Evolutionary conservation across 1,140 invertebrate genomes (phyloP), one percentile per base, ranked within the genome.

Genomic region (Drosophila sproati): DNA sequence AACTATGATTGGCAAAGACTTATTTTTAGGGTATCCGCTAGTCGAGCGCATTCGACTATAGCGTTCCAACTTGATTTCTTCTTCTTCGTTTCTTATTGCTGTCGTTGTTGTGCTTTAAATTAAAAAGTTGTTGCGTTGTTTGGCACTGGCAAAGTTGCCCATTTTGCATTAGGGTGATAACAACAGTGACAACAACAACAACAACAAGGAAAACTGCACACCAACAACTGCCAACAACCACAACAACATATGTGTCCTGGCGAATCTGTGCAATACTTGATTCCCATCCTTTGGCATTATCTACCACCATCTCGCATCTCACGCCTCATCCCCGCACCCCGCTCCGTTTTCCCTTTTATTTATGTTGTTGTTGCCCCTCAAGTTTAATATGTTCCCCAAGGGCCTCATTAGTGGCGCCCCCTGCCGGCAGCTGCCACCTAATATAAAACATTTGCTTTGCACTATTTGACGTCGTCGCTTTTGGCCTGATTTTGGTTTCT

Each of bases 301-400:
- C 20, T 20, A 20, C 20, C 20, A 20, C 20, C 39, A 41, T n/a
- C 39, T 3, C 39, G 7, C 39, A 4, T 3, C 39, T 41, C 39
- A 43, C 39, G 3, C 8, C 39, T n/a, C 37, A 50, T 34, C 10
- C 41, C 35, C 51, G 32, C 4, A 5, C 20, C 35, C 7, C n/a
- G 32, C n/a, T 31, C 29, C 35, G 34, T 31, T 35, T 60, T 20
- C 37, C 20, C 37, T 62, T 62, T 66, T 45, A 6, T 41, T 47
- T 47, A 31, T 35, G 64, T 28, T 72, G 45, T 57, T 71, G 60
- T 73, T 69, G 41, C 66, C 45, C 67, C 72, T 68, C 72, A 77
- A 82, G 82, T 82, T 88, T 88, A 87, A 88, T 87, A 87, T 87
- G 76, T 82, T 87, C 82, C 82, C 82, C 82, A 87, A 87, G 82